These are phyloP conservation scores for Thalassarche chlororhynchos DNA, from an alignment of 2,113 vertebrate genomes.

Conservation along the genomic window DNA sequence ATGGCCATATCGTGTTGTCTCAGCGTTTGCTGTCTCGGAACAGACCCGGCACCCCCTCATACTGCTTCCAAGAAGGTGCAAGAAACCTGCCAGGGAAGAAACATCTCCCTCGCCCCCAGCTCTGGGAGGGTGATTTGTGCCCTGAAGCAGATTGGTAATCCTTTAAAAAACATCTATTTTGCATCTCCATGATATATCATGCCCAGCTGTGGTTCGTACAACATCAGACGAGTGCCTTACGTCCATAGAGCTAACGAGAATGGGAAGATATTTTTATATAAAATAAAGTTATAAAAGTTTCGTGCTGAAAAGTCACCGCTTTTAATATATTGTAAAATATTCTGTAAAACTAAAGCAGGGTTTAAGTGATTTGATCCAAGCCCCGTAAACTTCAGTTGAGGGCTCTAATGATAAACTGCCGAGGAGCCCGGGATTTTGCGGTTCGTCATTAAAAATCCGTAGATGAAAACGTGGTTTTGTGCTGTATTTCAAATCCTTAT, in stretches of 20 bases:
- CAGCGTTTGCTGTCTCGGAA: background rate
- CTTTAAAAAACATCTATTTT: background rate
- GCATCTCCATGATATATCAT: rapidly evolving
- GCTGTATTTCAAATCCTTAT: background rate
- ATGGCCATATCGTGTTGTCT: rapidly evolving
- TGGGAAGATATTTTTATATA: background rate
- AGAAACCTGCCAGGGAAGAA: background rate
- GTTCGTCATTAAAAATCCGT: background rate
- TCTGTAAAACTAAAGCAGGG: background rate
- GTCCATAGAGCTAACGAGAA: background rate
- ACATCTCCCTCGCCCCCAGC: background rate
- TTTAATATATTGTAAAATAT: background rate
- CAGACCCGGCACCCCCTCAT: background rate
- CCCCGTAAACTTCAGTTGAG: background rate
- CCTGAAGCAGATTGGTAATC: background rate
- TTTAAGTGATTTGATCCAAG: background rate
- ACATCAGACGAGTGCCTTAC: rapidly evolving
- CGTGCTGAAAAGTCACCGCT: background rate
- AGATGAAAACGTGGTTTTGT: background rate
- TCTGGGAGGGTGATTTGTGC: background rate
- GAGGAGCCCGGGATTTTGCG: rapidly evolving
- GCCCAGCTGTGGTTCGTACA: background rate
- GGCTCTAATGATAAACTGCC: background rate
- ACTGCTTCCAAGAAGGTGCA: background rate
- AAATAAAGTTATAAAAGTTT: background rate